A percentile compares a stretch with the other conserved stretches of the same genome.
Conservation (phyloP, 2,888 invertebrate genomes). For the Acrobasis suavella region DNA sequence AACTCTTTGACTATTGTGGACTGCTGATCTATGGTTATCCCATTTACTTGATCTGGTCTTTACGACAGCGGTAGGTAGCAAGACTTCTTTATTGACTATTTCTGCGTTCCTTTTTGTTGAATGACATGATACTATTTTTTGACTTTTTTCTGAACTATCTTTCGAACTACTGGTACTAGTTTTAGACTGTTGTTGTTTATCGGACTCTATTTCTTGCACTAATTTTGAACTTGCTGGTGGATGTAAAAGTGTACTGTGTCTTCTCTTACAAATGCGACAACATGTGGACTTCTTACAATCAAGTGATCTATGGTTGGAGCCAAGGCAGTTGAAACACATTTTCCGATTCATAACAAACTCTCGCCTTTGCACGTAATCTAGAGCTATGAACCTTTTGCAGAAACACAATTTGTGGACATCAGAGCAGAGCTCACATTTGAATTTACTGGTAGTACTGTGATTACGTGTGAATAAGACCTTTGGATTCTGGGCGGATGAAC, state of each 20-base stretch:
- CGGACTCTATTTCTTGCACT: not conserved
- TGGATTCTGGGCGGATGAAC: not conserved
- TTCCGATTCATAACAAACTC: not conserved
- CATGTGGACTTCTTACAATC: not conserved
- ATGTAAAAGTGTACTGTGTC: constrained; percentile 23
- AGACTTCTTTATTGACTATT: not conserved
- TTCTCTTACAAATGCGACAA: not conserved
- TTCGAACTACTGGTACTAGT: not conserved
- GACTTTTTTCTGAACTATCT: not conserved
- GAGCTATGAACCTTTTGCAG: not conserved
- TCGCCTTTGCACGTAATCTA: not conserved
- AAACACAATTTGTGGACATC: constrained; percentile 14
- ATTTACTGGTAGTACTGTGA: not conserved
- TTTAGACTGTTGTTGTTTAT: not conserved
- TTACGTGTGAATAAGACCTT: not conserved
- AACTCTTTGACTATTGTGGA: constrained; percentile 20
- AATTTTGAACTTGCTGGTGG: not conserved
- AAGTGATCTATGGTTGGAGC: not conserved
- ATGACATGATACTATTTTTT: not conserved
- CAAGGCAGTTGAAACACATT: not conserved
- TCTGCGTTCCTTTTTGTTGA: not conserved
- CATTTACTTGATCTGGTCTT: constrained; percentile 26
- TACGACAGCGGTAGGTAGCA: constrained; percentile 24
- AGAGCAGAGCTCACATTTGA: constrained; percentile 5
- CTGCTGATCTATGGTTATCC: not conserved